These are phyloP conservation scores for Drosophila paranaensis DNA, from an alignment of 2,888 invertebrate genomes.

Conservation along the genomic window DNA sequence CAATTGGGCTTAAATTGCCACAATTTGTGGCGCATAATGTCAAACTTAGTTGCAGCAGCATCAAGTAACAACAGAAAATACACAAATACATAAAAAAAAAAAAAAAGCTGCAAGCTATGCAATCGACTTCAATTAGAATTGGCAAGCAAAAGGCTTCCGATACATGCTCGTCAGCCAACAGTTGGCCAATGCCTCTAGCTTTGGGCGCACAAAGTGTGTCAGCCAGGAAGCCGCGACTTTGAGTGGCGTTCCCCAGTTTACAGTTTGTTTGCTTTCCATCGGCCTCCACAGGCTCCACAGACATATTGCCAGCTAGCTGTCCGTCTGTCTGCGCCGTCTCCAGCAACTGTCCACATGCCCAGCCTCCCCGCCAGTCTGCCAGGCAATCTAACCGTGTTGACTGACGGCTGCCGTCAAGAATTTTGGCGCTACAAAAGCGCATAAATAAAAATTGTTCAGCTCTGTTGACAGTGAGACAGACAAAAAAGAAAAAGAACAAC, in stretches of 20 bases:
- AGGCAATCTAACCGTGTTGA: conserved; percentile 63
- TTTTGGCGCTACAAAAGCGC: conserved; percentile 75
- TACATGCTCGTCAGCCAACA: conserved; percentile 25
- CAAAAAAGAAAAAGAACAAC: conserved; percentile 4
- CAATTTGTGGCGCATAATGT: conserved; percentile 78
- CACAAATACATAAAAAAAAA: too few species aligned
- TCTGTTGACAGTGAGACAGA: conserved; percentile 65
- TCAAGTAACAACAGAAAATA: too few species aligned
- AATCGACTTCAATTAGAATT: conserved; percentile 72
- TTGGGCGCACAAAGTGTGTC: conserved; percentile 55
- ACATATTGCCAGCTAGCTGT: conserved; percentile 19
- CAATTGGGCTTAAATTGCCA: conserved; percentile 65
- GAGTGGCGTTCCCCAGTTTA: conserved; percentile 65
- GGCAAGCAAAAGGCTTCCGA: conserved; percentile 69
- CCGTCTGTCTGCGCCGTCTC: conserved; percentile 10
- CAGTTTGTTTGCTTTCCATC: conserved; percentile 56
- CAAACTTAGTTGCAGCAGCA: conserved; percentile 65
- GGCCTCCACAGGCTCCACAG: conserved; percentile 17
- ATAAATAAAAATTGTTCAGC: conserved; percentile 68
- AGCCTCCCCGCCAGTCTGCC: conserved; percentile 15
- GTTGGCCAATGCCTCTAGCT: conserved; percentile 12
- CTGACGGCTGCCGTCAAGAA: conserved; percentile 76
- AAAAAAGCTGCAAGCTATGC: conserved; percentile 57
- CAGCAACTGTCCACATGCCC: conserved; percentile 26
- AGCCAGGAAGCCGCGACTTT: conserved; percentile 66